Evolutionary conservation across 2,113 vertebrate species (phyloP), one percentile per base, ranked within the genome.

Genomic region (Ctenodactylus gundi): DNA sequence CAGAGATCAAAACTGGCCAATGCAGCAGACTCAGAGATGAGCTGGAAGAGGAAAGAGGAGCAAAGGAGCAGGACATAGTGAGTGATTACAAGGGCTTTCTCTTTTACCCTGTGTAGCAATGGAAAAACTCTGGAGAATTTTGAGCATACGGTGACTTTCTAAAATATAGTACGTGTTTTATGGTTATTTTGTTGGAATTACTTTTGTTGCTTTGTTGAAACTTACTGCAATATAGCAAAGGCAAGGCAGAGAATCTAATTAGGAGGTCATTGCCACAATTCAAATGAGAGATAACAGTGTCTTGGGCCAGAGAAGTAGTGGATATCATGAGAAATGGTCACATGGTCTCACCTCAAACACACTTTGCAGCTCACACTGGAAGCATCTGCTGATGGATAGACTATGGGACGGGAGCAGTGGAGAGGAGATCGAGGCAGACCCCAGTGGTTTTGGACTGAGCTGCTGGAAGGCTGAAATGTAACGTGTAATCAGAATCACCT

Each of bases 311-410:
- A 11, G 57, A 51, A 67, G 62, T 44, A 85, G 12, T 15, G 13
- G n/a, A 53, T 53, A 53, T 12, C 17, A 53, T 10, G 51, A 53
- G 51, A 53, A 53, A 53, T 53, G 51, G 51, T 64, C 60, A 92
- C 65, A 85, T 60, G 44, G 31, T 80, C 20, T 34, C 6, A 58
- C 89, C 93, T 72, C 51, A 15, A 68, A 78, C 73, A 9, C 3
- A 31, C 67, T 81, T 91, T 81, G 46, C 51, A 90, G 64, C 58
- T 84, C 58, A 90, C 29, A 21, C 18, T 78, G 62, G 77, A 27
- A 83, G 21, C 6, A 68, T 58, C 75, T 80, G n/a, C 14, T 44
- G 27, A 46, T 90, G 57, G 27, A 57, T 31, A 78, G 36, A 11
- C 34, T 1, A 4, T 67, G 34, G 36, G 6, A 11, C 85, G 36